These are phyloP conservation scores for Aegotheles bennettii DNA, from an alignment of 2,113 vertebrate species.

Conservation along the genomic window DNA sequence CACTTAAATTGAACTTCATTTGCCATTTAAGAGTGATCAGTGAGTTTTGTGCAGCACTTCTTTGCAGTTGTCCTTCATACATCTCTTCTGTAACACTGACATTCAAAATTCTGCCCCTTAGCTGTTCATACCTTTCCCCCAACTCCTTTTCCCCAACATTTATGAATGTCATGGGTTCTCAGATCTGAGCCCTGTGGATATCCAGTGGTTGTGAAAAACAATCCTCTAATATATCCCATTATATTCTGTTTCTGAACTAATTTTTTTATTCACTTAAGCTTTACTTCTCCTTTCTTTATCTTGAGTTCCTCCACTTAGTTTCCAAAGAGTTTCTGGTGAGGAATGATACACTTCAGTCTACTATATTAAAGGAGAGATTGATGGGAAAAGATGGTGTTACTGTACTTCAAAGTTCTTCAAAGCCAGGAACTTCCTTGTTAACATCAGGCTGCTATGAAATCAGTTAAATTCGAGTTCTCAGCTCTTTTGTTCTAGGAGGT, in stretches of 20 bases:
- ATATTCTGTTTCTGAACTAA: neutral
- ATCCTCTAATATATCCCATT: neutral
- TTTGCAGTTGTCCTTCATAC: neutral
- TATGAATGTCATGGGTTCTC: neutral
- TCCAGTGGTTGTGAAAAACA: neutral
- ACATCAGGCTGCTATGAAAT: neutral
- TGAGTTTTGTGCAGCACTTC: neutral
- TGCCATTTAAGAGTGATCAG: neutral
- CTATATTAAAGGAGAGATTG: neutral
- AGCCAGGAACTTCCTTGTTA: neutral
- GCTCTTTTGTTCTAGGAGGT: neutral
- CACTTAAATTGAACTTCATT: neutral
- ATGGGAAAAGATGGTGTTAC: neutral
- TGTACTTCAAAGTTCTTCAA: neutral
- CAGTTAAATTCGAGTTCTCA: neutral
- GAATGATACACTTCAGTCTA: neutral
- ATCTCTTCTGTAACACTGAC: neutral
- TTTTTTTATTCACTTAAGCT: neutral
- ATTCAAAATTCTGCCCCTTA: neutral
- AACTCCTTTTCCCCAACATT: no score
- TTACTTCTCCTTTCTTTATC: neutral
- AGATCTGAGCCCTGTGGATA: neutral
- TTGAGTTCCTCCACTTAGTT: neutral
- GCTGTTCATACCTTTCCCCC: neutral
- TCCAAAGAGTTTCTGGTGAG: neutral